These are phyloP conservation scores for Trachemys scripta DNA, from an alignment of 2,113 vertebrate species.

Conservation along the genomic window DNA sequence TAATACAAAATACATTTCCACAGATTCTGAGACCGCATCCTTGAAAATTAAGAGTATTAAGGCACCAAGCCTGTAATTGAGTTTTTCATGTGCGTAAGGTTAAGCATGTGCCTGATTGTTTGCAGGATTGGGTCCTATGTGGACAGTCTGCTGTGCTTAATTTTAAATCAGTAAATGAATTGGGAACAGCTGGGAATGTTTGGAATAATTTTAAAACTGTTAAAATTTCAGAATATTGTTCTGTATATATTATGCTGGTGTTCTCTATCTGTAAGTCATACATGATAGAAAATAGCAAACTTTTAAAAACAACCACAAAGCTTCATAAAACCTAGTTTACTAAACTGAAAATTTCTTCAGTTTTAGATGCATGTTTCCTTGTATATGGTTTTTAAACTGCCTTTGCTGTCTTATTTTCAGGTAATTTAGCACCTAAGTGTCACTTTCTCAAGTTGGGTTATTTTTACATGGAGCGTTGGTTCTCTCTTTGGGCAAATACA, in stretches of 20 bases:
- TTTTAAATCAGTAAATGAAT: not conserved
- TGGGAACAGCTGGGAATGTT: not conserved
- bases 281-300: constrained; percentile 4
- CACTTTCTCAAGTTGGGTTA: constrained; percentile 68
- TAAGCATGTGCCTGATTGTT: not conserved
- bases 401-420: constrained; percentile 66
- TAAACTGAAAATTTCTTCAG: constrained; percentile 50
- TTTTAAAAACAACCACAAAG: constrained; percentile 21
- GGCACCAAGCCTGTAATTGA: not conserved
- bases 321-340: constrained; percentile 71
- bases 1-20: not conserved
- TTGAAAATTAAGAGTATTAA: not conserved
- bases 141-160: not conserved
- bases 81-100: not conserved
- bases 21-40: not conserved
- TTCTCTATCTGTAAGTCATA: constrained; percentile 14
- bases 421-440: constrained; percentile 73
- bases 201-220: not conserved
- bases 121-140: rapidly evolving
- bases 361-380: constrained; percentile 49
- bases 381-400: constrained; percentile 52
- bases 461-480: constrained; percentile 72
- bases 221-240: not conserved
- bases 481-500: constrained; percentile 71
- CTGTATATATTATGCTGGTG: not conserved